Percentiles rank a stretch among this genome's conserved stretches.
Conservation (phyloP, 1,140 invertebrate species). For the Cylas formicarius region DNA sequence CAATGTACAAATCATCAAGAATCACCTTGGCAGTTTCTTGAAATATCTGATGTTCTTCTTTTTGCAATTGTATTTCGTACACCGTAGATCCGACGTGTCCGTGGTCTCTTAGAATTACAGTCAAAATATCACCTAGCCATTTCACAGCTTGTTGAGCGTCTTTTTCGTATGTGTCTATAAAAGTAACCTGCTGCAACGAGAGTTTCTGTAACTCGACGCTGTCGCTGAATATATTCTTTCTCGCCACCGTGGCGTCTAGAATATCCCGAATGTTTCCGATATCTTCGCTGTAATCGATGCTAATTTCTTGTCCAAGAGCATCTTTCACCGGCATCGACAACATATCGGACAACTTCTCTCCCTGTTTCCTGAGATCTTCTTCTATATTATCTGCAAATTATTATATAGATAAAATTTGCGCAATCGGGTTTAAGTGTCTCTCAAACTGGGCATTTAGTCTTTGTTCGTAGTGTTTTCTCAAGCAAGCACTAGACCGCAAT, state of each 20-base stretch:
- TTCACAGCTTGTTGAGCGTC: conserved; percentile 66
- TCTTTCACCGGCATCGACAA: conserved; percentile 74
- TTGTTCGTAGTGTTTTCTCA: too few species aligned
- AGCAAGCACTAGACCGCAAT: too few species aligned
- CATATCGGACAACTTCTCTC: conserved; percentile 71
- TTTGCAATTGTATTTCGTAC: conserved; percentile 65
- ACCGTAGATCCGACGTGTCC: conserved; percentile 64
- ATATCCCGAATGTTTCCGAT: conserved; percentile 64
- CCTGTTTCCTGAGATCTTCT: conserved; percentile 63
- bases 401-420: conserved; percentile 14
- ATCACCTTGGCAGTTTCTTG: conserved; percentile 66
- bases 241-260: conserved; percentile 55
- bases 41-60: conserved; percentile 67
- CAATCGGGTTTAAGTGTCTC: too few species aligned
- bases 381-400: conserved; percentile 51
- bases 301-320: conserved; percentile 64
- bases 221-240: conserved; percentile 60
- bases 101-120: conserved; percentile 61
- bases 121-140: conserved; percentile 67
- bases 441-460: too few species aligned
- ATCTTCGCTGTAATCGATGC: conserved; percentile 63
- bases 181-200: conserved; percentile 66
- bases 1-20: conserved; percentile 4
- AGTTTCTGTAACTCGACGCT: conserved; percentile 65
- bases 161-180: conserved; percentile 67